Base-by-base conservation (phyloP, 2,888 invertebrate species). In the Synergus gifuensis region DNA sequence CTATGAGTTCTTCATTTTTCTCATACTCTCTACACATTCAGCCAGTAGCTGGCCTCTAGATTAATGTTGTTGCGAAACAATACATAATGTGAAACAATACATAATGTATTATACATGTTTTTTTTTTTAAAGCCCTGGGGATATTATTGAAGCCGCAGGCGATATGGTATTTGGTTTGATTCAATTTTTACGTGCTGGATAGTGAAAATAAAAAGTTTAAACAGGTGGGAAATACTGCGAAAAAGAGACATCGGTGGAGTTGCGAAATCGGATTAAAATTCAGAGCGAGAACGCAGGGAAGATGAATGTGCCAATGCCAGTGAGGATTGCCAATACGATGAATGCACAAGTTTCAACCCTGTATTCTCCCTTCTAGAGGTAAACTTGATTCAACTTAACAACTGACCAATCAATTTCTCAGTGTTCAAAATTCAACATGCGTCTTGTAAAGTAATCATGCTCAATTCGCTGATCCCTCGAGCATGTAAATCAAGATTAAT, bases 191-290 rank as follows among this genome's bases (percentile, higher is more conserved):
- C 49, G 54, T 54, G 28, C 54, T 11, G 16, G n/a, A 36, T 73
- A 73, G 28, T 49, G 36, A 73, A 73, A 73, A 46, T 16, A 22
- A 28, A 54, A 73, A 54, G n/a, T 36, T 60, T 73, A 73, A 73
- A 54, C 54, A 73, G 73, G 73, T 54, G 54, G 36, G 54, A 54
- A 73, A 54, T 49, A 54, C n/a, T 54, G 54, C 49, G 16, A 18
- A 69, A 73, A n/a, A 73, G 73, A 73, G 54, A 73, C 54, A 73
- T 73, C 54, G 49, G 11, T 28, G 49, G 49, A 36, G 73, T 73
- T 73, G 40, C 73, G 36, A 73, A 73, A 73, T 54, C 49, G 73
- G 54, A 73, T 73, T 73, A 73, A 73, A 73, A 73, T 73, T 73
- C 73, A 49, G 73, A 28, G 36, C 73, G 28, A 73, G 73, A 46